Evolutionary conservation across 2,888 invertebrate species (phyloP).

Genomic region (Leucozona laternaria): DNA sequence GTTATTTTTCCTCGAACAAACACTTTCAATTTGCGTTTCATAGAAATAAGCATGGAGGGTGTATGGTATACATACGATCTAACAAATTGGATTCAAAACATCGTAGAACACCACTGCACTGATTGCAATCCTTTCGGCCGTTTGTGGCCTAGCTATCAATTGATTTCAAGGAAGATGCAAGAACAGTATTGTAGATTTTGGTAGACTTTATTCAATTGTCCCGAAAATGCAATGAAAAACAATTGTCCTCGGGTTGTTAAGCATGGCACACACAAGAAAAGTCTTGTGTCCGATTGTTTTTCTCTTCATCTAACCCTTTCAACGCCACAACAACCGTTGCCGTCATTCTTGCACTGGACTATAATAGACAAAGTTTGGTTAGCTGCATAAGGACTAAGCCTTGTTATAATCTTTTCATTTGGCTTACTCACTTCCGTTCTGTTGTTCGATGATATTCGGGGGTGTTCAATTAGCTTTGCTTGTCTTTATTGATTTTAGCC

Average conservation of each 20-base stretch:
- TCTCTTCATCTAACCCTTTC: constrained; percentile 6
- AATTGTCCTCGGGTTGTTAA: constrained; percentile 30
- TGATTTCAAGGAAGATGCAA: constrained; percentile 29
- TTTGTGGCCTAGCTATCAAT: constrained; percentile 42
- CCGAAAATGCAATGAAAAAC: constrained; percentile 54
- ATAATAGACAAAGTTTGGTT: neutral
- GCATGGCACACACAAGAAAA: constrained; percentile 3
- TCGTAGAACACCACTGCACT: neutral
- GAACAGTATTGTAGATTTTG: constrained; percentile 26
- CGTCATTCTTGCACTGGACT: neutral
- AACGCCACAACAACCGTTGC: neutral
- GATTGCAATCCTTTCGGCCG: constrained; percentile 44
- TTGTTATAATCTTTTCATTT: constrained; percentile 27
- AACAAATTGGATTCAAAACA: neutral
- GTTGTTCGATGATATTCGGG: constrained; percentile 20
- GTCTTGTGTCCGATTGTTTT: constrained; percentile 4
- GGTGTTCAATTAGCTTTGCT: constrained; percentile 41
- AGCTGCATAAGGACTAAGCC: constrained; percentile 4
- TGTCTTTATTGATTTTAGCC: constrained; percentile 16
- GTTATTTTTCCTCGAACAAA: neutral
- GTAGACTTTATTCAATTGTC: constrained; percentile 62
- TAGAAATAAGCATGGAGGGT: neutral
- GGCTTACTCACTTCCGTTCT: constrained; percentile 32
- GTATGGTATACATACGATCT: neutral
- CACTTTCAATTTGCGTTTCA: neutral